phyloP scores from a whole-genome alignment of 1,140 invertebrate species.

The Philopotamus ludificatus region DNA sequence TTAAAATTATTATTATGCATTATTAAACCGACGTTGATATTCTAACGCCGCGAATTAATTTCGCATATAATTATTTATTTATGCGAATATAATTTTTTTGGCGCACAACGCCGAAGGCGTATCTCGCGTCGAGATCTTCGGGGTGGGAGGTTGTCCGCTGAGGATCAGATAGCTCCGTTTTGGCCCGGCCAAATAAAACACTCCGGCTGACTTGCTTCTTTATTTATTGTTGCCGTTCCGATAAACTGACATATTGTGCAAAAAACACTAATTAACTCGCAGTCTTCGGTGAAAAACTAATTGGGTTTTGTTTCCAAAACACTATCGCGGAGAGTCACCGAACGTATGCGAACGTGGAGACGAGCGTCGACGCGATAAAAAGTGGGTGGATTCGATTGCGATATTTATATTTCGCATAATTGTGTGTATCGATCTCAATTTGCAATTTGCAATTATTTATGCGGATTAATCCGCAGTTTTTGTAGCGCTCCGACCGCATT shows the following conservation, averaged over 20 bases:
- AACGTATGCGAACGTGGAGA: neutral
- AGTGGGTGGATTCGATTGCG: no score
- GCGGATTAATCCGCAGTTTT: no score
- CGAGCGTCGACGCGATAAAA: no score
- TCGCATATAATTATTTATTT: conserved; percentile 1
- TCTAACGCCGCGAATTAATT: no score
- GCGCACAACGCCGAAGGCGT: neutral
- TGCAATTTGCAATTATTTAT: no score
- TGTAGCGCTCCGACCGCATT: no score
- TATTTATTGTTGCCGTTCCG: conserved; percentile 28
- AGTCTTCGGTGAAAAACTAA: conserved; percentile 20
- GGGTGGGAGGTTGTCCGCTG: conserved; percentile 23
- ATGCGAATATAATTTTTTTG: neutral
- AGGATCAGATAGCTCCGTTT: conserved; percentile 20
- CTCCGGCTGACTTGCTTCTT: conserved; percentile 22
- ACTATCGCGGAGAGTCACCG: neutral
- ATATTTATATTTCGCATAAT: no score
- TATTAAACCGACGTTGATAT: no score
- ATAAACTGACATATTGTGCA: conserved; percentile 29
- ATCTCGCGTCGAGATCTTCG: conserved; percentile 3
- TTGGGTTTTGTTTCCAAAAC: conserved; percentile 4
- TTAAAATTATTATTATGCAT: neutral
- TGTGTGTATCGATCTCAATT: no score
- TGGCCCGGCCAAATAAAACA: conserved; percentile 16
- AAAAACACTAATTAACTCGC: conserved; percentile 26